Conservation (phyloP, 2,888 invertebrate genomes). For the Cerastoderma edule region DNA sequence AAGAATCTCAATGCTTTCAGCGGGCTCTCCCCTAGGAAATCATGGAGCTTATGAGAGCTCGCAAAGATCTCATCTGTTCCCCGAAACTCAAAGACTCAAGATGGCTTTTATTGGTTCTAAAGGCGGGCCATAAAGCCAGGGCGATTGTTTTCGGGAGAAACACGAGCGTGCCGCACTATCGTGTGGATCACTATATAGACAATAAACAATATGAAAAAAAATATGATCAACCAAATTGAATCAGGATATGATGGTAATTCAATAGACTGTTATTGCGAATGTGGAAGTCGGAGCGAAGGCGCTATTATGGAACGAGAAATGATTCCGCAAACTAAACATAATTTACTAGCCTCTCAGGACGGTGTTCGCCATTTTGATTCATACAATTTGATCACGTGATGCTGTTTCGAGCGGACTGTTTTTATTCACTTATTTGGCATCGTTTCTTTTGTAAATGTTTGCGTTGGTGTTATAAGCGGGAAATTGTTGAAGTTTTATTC, state of each 20-base stretch:
- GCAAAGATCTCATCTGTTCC: conserved; percentile 58
- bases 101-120: conserved; percentile 57
- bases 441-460: too few relatives aligned
- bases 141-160: conserved; percentile 16
- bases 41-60: conserved; percentile 53
- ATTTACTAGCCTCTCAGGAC: too few relatives aligned
- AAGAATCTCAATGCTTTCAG: conserved; percentile 67
- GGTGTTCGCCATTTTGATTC: too few relatives aligned
- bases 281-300: conserved; percentile 23
- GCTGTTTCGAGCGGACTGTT: too few relatives aligned
- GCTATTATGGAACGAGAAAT: conserved; percentile 14
- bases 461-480: too few relatives aligned
- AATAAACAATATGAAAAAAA: conserved; percentile 40
- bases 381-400: too few relatives aligned
- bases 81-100: conserved; percentile 53
- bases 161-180: conserved; percentile 35
- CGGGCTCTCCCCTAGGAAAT: conserved; percentile 64
- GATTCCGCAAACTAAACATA: background rate
- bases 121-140: conserved; percentile 54
- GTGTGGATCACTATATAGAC: conserved; percentile 44
- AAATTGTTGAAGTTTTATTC: too few relatives aligned
- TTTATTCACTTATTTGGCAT: too few relatives aligned
- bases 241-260: conserved; percentile 14
- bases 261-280: conserved; percentile 20
- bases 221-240: conserved; percentile 25